A percentile compares a stretch with the other conserved stretches of the same genome.
phyloP scores from a whole-genome alignment of 2,888 invertebrate genomes.

The Drosophila parthenogenetica region DNA sequence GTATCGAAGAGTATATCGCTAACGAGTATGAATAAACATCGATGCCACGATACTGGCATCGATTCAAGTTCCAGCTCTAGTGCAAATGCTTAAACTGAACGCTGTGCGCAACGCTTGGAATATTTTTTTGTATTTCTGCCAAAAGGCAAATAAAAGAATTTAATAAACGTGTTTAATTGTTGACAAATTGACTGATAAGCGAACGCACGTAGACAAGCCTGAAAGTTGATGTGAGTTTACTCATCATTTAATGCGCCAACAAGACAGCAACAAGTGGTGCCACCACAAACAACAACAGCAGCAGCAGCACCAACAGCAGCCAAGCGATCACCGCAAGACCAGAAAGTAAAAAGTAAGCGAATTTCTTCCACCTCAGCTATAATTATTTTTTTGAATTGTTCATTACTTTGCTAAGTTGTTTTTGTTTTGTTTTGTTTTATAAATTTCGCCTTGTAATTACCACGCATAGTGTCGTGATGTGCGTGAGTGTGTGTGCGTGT shows the following conservation, averaged over 20 bases:
- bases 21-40: not conserved
- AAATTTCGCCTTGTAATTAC: constrained; percentile 45
- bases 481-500: constrained; percentile 23
- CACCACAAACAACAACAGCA: constrained; percentile 47
- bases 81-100: constrained; percentile 31
- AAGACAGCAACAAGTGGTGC: constrained; percentile 70
- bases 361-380: constrained; percentile 28
- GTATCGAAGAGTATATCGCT: not conserved
- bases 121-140: constrained; percentile 43
- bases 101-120: constrained; percentile 47
- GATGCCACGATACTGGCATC: no score
- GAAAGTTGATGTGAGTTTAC: constrained; percentile 38
- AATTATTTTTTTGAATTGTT: constrained; percentile 18
- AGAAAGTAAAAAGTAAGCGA: constrained; percentile 52
- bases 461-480: constrained; percentile 46
- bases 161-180: constrained; percentile 47
- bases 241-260: constrained; percentile 61
- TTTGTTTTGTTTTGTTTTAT: not conserved
- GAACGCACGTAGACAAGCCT: constrained; percentile 22
- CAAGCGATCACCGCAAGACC: constrained; percentile 42
- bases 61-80: not conserved
- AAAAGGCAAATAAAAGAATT: constrained; percentile 22
- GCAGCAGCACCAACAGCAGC: constrained; percentile 15
- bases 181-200: constrained; percentile 30
- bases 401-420: constrained; percentile 19